Percentiles rank a stretch among this genome's conserved stretches.
These are phyloP conservation scores for Nibea coibor DNA, from an alignment of 2,113 vertebrate genomes.

Conservation along the genomic window DNA sequence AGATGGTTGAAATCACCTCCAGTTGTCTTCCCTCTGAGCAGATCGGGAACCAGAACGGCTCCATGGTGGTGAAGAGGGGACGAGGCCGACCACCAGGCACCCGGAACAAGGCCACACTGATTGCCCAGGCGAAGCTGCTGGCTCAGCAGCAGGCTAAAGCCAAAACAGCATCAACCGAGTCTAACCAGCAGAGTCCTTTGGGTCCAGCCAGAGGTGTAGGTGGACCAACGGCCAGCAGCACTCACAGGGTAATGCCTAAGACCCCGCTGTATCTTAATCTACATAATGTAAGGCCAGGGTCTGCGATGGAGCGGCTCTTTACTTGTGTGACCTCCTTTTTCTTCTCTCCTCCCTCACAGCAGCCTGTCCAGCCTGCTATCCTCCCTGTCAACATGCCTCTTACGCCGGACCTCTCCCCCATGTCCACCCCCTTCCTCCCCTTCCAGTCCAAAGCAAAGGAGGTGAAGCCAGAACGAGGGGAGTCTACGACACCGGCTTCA, in stretches of 20 bases:
- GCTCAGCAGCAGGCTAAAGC: constrained; percentile 65
- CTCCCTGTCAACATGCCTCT: constrained; percentile 68
- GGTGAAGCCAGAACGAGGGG: constrained; percentile 51
- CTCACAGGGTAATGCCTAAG: constrained; percentile 54
- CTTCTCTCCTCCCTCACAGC: constrained; percentile 9
- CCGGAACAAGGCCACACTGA: constrained; percentile 76
- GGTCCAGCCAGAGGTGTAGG: constrained; percentile 16
- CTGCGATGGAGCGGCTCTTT: not conserved
- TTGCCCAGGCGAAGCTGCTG: constrained; percentile 74
- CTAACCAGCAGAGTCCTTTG: constrained; percentile 3
- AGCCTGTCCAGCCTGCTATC: constrained; percentile 59
- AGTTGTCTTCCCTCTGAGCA: constrained; percentile 11
- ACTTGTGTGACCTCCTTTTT: not conserved
- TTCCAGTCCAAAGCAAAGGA: constrained; percentile 70
- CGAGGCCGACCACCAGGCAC: constrained; percentile 82
- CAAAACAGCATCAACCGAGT: not conserved
- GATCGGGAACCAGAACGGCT: constrained; percentile 48
- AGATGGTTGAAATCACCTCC: not conserved
- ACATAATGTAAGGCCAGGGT: not conserved
- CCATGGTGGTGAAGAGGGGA: constrained; percentile 74
- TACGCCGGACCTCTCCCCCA: constrained; percentile 75
- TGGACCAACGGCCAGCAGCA: not conserved
- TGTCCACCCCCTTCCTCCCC: constrained; percentile 65
- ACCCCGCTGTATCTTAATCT: too few relatives aligned
- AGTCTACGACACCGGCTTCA: constrained; percentile 7